Evolutionary conservation across 2,113 vertebrate species (phyloP).

Genomic region (Bos indicus): DNA sequence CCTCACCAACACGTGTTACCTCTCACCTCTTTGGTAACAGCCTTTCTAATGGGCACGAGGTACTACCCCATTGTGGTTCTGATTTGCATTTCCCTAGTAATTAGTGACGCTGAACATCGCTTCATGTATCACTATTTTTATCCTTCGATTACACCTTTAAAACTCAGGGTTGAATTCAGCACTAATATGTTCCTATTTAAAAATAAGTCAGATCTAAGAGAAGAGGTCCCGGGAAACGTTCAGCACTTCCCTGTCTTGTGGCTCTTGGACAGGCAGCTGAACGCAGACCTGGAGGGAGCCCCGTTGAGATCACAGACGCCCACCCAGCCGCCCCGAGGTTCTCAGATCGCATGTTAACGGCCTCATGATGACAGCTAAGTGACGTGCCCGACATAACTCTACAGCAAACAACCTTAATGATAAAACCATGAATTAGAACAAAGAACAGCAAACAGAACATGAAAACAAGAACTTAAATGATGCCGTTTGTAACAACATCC

Average conservation of each 20-base stretch:
- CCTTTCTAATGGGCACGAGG: background rate
- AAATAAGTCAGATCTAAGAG: background rate
- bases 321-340: background rate
- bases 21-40: background rate
- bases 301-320: background rate
- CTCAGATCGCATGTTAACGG: background rate
- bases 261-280: background rate
- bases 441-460: background rate
- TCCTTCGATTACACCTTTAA: background rate
- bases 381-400: background rate
- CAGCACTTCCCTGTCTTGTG: background rate
- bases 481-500: background rate
- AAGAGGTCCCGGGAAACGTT: background rate
- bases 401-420: background rate
- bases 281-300: background rate
- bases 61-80: fast-evolving
- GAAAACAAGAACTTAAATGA: background rate
- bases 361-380: background rate
- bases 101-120: background rate
- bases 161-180: background rate
- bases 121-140: background rate
- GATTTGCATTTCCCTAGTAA: background rate
- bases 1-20: background rate
- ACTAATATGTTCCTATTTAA: background rate
- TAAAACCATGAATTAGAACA: background rate